Percentiles rank a stretch among this genome's conserved stretches.
phyloP scores from a whole-genome alignment of 2,888 invertebrate genomes.

The Drosophila ustulata region DNA sequence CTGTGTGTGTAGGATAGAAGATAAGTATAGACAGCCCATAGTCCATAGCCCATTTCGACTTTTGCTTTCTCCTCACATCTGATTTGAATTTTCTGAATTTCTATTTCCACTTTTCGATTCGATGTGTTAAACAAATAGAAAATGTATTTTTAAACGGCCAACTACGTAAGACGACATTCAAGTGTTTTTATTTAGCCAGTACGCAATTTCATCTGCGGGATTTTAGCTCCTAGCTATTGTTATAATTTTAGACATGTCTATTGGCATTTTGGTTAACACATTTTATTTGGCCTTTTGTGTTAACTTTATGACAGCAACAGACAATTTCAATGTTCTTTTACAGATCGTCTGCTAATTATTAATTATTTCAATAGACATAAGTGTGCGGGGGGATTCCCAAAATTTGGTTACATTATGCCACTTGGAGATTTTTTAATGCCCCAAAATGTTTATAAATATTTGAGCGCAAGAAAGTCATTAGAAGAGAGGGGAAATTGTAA shows the following conservation, averaged over 20 bases:
- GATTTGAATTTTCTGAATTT: slow-evolving; percentile 41
- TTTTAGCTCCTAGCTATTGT: slow-evolving; percentile 20
- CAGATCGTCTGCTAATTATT: slow-evolving; percentile 15
- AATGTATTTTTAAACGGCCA: slow-evolving; percentile 70
- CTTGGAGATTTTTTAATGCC: slow-evolving; percentile 32
- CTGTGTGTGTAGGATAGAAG: not conserved
- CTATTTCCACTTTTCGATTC: slow-evolving; percentile 40
- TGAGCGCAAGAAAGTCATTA: slow-evolving; percentile 44
- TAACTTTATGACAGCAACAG: slow-evolving; percentile 50
- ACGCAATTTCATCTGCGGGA: slow-evolving; percentile 46
- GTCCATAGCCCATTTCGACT: slow-evolving; percentile 23
- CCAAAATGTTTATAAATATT: slow-evolving; percentile 35
- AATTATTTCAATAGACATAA: slow-evolving; percentile 12
- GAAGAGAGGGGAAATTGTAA: slow-evolving; percentile 12
- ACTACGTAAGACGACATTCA: slow-evolving; percentile 79
- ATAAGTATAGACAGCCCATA: slow-evolving; percentile 4
- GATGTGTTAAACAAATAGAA: slow-evolving; percentile 37
- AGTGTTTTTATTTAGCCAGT: slow-evolving; percentile 71
- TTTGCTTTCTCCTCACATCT: slow-evolving; percentile 49
- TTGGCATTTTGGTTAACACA: slow-evolving; percentile 68
- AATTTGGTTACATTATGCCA: not conserved
- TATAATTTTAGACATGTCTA: slow-evolving; percentile 61
- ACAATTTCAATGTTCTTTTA: slow-evolving; percentile 1
- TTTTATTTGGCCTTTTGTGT: slow-evolving; percentile 46
- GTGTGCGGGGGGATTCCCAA: not conserved